These are phyloP conservation scores for Erannis defoliaria DNA, from an alignment of 2,888 invertebrate genomes.

Conservation along the genomic window DNA sequence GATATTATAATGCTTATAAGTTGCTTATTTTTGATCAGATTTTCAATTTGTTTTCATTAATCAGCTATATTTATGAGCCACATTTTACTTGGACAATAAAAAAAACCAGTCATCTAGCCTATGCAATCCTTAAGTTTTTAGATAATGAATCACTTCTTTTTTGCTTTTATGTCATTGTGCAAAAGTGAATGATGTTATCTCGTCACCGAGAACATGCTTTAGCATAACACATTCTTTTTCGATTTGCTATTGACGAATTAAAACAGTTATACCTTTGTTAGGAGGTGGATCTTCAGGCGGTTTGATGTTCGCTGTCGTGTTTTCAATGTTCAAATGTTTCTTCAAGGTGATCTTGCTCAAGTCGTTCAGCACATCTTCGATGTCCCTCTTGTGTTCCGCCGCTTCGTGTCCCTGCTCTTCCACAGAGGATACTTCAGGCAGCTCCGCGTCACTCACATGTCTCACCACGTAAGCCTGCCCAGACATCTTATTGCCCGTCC, in stretches of 20 bases:
- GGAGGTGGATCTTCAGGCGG: conserved; percentile 72
- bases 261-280: conserved; percentile 57
- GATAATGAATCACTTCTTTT: too few relatives aligned
- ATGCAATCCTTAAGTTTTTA: too few relatives aligned
- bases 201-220: too few relatives aligned
- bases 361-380: conserved; percentile 79
- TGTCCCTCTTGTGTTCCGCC: conserved; percentile 71
- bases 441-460: conserved; percentile 72
- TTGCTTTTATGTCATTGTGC: too few relatives aligned
- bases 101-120: too few relatives aligned
- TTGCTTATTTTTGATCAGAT: too few relatives aligned
- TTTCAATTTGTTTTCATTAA: too few relatives aligned
- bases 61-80: too few relatives aligned
- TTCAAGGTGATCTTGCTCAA: conserved; percentile 80
- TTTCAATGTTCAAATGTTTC: conserved; percentile 78
- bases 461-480: conserved; percentile 74
- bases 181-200: too few relatives aligned
- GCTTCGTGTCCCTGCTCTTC: conserved; percentile 74
- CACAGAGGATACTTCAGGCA: conserved; percentile 60
- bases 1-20: too few relatives aligned
- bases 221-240: background rate
- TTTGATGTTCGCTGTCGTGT: conserved; percentile 81
- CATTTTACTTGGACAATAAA: too few relatives aligned
- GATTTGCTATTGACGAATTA: background rate
- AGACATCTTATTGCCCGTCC: conserved; percentile 63